Evolutionary conservation across 2,113 vertebrate genomes (phyloP).

Genomic region (Notechis scutatus): DNA sequence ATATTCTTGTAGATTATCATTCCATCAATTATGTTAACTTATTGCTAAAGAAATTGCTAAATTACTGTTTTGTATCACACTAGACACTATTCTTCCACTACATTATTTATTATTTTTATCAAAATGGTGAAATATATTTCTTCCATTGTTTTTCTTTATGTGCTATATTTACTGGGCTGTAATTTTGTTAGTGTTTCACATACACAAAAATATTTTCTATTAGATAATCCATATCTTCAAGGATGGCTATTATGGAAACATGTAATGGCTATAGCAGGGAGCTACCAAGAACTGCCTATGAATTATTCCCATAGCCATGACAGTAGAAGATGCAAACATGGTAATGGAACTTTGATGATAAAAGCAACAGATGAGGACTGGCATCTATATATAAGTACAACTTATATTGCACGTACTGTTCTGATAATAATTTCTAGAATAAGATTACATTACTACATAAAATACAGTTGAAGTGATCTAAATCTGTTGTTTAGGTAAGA

Average conservation of each 20-base stretch:
- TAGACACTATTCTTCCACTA: neutral
- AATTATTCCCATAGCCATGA: neutral
- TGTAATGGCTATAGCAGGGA: neutral
- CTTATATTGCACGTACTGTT: neutral
- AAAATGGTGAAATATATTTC: neutral
- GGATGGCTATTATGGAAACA: neutral
- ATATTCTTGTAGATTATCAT: neutral
- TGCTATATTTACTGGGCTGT: neutral
- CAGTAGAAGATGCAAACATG: neutral
- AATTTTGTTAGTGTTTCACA: neutral
- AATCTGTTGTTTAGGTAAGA: constrained; percentile 5
- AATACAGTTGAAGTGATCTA: neutral
- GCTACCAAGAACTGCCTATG: neutral
- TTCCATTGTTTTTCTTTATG: neutral
- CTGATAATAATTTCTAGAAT: neutral
- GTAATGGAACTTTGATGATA: neutral
- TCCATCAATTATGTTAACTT: neutral
- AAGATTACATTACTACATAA: neutral
- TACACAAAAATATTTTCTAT: neutral
- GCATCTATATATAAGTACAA: neutral
- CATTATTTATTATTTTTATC: neutral
- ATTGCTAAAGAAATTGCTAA: neutral
- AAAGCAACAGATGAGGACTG: neutral
- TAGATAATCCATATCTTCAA: neutral
- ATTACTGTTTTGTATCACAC: neutral